Percentiles rank a stretch among this genome's conserved stretches.
Evolutionary conservation across 1,140 invertebrate species (phyloP).

Genomic region (Acromyrmex charruanus): DNA sequence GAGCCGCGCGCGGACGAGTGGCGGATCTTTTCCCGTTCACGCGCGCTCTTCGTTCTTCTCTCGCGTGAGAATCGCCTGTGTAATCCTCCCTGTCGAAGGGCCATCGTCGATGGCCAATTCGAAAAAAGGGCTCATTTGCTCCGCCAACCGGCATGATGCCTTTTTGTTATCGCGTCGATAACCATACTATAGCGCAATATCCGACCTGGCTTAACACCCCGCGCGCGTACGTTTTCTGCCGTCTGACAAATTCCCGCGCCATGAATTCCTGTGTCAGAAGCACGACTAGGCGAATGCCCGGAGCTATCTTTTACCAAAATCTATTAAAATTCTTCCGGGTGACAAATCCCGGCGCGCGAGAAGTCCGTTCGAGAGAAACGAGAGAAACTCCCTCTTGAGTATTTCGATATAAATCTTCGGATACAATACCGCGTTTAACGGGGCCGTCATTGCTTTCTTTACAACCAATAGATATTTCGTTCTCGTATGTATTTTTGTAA

Average conservation of each 20-base stretch:
- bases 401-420: conserved; percentile 53
- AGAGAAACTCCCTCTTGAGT: conserved; percentile 30
- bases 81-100: conserved; percentile 66
- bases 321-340: conserved; percentile 62
- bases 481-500: not conserved
- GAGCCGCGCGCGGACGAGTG: conserved; percentile 36
- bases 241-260: conserved; percentile 67
- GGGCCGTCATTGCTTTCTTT: not conserved
- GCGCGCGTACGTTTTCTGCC: conserved; percentile 23
- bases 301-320: conserved; percentile 54
- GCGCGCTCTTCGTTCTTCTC: conserved; percentile 19
- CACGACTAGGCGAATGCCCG: conserved; percentile 5
- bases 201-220: conserved; percentile 53
- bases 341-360: conserved; percentile 48
- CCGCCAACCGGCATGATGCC: conserved; percentile 28
- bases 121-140: conserved; percentile 72
- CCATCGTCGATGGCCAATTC: conserved; percentile 68
- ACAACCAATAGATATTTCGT: not conserved
- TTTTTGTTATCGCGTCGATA: conserved; percentile 73
- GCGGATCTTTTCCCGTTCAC: not conserved
- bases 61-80: conserved; percentile 24
- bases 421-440: conserved; percentile 22
- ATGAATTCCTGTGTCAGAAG: conserved; percentile 49
- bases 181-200: conserved; percentile 56
- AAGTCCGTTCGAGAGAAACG: conserved; percentile 26